Conservation (phyloP, 2,113 vertebrate species). For the Pogonocichla stellata region DNA sequence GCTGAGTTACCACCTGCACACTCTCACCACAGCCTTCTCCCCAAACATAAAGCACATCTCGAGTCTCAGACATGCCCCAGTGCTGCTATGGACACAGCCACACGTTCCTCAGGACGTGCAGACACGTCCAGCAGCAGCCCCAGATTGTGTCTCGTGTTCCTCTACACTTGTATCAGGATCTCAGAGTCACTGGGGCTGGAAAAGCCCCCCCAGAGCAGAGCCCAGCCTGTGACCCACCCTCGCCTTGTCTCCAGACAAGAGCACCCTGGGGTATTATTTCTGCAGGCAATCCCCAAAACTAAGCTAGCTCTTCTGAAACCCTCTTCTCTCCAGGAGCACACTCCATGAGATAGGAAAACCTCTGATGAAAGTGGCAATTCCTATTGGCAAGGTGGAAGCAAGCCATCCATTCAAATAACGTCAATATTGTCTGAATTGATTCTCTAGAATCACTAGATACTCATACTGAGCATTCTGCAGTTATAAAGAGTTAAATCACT, state of each 20-base stretch:
- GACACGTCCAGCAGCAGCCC: background rate
- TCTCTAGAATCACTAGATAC: background rate
- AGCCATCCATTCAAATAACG: background rate
- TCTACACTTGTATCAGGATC: too few species aligned
- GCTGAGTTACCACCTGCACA: constrained; percentile 49
- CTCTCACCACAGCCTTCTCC: constrained; percentile 30
- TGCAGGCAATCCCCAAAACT: background rate
- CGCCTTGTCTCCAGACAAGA: background rate
- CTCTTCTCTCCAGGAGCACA: background rate
- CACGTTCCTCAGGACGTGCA: fast-evolving
- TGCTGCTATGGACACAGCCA: background rate
- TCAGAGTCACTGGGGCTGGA: background rate
- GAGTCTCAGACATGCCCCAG: background rate
- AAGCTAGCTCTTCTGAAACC: background rate
- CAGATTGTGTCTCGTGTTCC: fast-evolving
- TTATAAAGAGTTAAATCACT: background rate
- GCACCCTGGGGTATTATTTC: background rate
- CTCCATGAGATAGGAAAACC: background rate
- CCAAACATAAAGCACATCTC: background rate
- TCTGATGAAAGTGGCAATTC: background rate
- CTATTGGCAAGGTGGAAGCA: background rate
- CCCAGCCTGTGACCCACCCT: background rate
- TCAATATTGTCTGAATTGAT: background rate
- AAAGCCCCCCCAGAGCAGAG: background rate
- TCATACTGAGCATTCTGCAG: background rate